Evolutionary conservation across 2,113 vertebrate genomes (phyloP).

Genomic region (Lucifuga dentata): DNA sequence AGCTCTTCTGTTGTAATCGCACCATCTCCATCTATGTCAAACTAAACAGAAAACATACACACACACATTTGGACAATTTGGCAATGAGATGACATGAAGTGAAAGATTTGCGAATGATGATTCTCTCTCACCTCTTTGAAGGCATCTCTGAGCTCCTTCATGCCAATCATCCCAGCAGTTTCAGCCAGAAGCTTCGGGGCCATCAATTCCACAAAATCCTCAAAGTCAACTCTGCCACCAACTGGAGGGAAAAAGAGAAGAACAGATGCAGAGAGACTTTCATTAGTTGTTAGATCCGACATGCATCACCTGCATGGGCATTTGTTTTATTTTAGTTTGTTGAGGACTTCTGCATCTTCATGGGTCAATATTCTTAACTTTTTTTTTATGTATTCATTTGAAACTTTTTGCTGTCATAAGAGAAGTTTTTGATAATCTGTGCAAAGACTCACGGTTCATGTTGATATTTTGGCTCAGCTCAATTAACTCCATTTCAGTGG

Average conservation of each 20-base stretch:
- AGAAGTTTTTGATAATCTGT: too few species aligned
- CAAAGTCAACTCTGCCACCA: conserved; percentile 89
- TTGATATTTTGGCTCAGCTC: conserved; percentile 97
- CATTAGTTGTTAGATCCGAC: neutral
- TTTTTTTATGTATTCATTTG: neutral
- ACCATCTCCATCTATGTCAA: conserved; percentile 88
- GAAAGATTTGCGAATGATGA: neutral
- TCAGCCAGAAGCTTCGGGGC: conserved; percentile 89
- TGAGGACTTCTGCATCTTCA: too few species aligned
- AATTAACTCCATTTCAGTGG: conserved; percentile 98
- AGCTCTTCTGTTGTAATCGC: conserved; percentile 87
- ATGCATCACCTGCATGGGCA: neutral
- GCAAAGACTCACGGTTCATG: conserved; percentile 93
- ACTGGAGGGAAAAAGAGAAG: conserved; percentile 69
- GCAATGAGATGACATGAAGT: neutral
- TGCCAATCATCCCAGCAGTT: conserved; percentile 89
- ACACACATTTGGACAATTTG: neutral
- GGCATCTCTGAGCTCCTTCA: conserved; percentile 89
- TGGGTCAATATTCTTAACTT: too few species aligned
- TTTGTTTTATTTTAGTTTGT: too few species aligned
- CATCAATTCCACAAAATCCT: conserved; percentile 92
- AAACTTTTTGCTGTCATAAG: too few species aligned
- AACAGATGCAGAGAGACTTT: neutral
- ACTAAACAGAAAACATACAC: conserved; percentile 69
- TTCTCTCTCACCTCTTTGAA: conserved; percentile 87